A percentile compares a stretch with the other conserved stretches of the same genome.
These are phyloP conservation scores for Macropis europaea DNA, from an alignment of 2,888 invertebrate genomes.

Conservation along the genomic window DNA sequence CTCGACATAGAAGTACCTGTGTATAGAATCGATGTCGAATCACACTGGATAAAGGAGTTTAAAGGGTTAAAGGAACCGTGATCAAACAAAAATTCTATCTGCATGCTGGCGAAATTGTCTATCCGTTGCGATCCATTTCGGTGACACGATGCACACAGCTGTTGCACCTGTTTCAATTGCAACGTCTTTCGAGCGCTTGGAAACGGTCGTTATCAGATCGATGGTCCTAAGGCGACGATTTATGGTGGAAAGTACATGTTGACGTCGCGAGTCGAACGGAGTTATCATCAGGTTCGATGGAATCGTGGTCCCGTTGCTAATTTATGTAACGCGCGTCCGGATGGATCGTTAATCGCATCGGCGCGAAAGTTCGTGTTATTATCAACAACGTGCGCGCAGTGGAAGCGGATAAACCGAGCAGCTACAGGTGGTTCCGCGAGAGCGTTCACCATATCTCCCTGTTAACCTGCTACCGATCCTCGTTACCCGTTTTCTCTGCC, in stretches of 20 bases:
- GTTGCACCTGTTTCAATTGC: slow-evolving; percentile 1
- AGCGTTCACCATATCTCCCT: slow-evolving; percentile 48
- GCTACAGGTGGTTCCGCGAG: slow-evolving; percentile 73
- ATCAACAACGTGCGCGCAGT: slow-evolving; percentile 66
- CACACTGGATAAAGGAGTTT: too few species aligned
- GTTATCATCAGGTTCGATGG: not conserved
- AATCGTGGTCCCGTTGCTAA: slow-evolving; percentile 8
- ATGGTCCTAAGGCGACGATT: not conserved
- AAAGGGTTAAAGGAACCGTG: too few species aligned
- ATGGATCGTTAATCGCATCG: slow-evolving; percentile 14
- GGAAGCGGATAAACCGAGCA: slow-evolving; percentile 47
- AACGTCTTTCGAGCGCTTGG: not conserved
- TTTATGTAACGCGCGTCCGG: not conserved
- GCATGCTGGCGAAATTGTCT: too few species aligned
- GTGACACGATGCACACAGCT: not conserved
- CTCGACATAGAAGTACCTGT: too few species aligned
- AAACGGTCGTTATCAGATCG: not conserved
- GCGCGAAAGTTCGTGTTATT: slow-evolving; percentile 58
- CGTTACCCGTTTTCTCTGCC: slow-evolving; percentile 33
- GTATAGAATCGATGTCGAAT: too few species aligned
- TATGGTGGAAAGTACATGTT: not conserved
- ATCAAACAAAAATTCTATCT: too few species aligned
- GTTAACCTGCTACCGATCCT: slow-evolving; percentile 46
- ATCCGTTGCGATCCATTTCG: not conserved
- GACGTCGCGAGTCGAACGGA: not conserved